Percentiles rank a stretch among this genome's conserved stretches.
Conservation (phyloP, 2,888 invertebrate species). For the Mesochorus sp. region DNA sequence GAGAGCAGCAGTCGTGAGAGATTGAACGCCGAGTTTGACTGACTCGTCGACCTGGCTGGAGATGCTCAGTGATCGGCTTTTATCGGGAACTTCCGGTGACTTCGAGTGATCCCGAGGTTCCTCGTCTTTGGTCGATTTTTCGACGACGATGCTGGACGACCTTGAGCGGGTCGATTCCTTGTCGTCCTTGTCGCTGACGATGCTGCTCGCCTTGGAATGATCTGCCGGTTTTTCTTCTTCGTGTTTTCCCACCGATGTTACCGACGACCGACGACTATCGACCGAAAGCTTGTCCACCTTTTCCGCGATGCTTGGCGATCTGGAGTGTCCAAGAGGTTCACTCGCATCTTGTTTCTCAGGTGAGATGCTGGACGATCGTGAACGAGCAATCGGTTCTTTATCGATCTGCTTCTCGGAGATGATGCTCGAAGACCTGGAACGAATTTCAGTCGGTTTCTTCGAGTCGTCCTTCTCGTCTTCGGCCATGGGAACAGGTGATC, state of each 20-base stretch:
- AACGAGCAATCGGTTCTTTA: slow-evolving; percentile 21
- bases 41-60: no score
- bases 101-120: no score
- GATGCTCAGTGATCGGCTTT: no score
- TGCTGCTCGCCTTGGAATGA: slow-evolving; percentile 22
- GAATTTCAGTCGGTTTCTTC: neutral
- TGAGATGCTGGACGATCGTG: slow-evolving; percentile 57
- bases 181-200: slow-evolving; percentile 28
- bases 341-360: slow-evolving; percentile 7
- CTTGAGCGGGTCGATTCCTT: slow-evolving; percentile 30
- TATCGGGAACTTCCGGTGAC: no score
- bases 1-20: no score
- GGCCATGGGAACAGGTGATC: no score
- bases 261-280: no score
- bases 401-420: slow-evolving; percentile 26
- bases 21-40: no score
- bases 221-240: slow-evolving; percentile 14
- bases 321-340: slow-evolving; percentile 8
- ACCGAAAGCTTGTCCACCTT: no score
- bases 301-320: slow-evolving; percentile 47
- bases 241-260: slow-evolving; percentile 23
- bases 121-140: slow-evolving; percentile 24
- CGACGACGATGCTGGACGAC: slow-evolving; percentile 15
- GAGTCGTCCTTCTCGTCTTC: no score
- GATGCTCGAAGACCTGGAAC: slow-evolving; percentile 9